A percentile compares a stretch with the other conserved stretches of the same genome.
phyloP scores from a whole-genome alignment of 2,888 invertebrate species.

The Amiota communis region DNA sequence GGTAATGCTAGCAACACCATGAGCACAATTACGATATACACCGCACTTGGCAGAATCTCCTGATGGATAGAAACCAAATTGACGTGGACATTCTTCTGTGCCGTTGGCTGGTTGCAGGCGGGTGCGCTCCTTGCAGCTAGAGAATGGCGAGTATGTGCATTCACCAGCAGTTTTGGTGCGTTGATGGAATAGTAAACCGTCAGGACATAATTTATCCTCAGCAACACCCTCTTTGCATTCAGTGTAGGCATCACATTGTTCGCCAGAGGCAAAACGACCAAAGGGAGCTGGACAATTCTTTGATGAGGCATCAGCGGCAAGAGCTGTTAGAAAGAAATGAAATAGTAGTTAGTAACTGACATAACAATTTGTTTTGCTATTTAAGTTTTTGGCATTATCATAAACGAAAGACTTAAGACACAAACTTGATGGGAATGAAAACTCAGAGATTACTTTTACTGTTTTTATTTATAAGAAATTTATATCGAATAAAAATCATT shows the following conservation, averaged over 20 bases:
- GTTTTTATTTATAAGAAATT: conserved; percentile 47
- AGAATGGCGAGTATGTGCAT: conserved; percentile 88
- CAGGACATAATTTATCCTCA: conserved; percentile 85
- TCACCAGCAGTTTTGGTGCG: conserved; percentile 76
- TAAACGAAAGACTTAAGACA: conserved; percentile 44
- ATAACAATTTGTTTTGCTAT: neutral
- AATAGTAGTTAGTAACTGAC: neutral
- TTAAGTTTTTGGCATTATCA: neutral
- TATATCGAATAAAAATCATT: conserved; percentile 43
- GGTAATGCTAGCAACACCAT: conserved; percentile 81
- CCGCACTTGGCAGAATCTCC: conserved; percentile 82
- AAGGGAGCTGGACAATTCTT: conserved; percentile 78
- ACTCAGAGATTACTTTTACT: neutral
- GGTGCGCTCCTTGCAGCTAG: conserved; percentile 82
- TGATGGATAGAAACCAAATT: conserved; percentile 78
- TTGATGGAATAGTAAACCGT: conserved; percentile 85
- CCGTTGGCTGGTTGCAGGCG: conserved; percentile 76
- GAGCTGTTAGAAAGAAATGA: conserved; percentile 46
- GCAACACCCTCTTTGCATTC: conserved; percentile 82
- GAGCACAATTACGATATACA: conserved; percentile 86
- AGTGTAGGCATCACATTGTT: conserved; percentile 83
- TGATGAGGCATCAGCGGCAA: conserved; percentile 49
- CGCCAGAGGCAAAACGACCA: conserved; percentile 79
- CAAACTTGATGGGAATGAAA: conserved; percentile 31
- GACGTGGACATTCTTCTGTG: conserved; percentile 82